A percentile compares a stretch with the other conserved stretches of the same genome.
Evolutionary conservation across 2,888 invertebrate species (phyloP).

Genomic region (Molorchus minor): DNA sequence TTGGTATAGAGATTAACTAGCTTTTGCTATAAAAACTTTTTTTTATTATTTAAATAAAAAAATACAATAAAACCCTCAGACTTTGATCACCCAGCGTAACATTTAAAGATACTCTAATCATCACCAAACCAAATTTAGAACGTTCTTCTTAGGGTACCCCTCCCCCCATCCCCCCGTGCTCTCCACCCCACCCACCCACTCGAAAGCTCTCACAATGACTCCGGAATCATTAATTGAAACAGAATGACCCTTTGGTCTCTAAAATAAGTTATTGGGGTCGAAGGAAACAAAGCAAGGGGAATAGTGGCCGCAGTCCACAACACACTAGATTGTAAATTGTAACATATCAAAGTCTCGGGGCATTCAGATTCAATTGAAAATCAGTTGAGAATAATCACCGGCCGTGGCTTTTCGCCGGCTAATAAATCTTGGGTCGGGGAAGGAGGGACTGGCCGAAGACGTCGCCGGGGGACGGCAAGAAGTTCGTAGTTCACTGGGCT

Average conservation of each 20-base stretch:
- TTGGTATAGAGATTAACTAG: neutral
- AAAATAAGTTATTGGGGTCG: constrained; percentile 26
- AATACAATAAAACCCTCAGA: neutral
- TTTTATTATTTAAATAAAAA: neutral
- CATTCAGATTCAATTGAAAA: constrained; percentile 23
- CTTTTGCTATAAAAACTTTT: neutral
- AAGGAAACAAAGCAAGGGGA: constrained; percentile 18
- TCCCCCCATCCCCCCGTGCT: neutral
- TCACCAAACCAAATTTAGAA: neutral
- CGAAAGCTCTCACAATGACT: constrained; percentile 11
- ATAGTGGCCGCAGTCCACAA: constrained; percentile 15
- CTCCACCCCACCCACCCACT: neutral
- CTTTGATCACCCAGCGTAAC: too few relatives aligned
- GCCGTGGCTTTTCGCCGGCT: neutral
- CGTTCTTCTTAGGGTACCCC: neutral
- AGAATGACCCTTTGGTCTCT: constrained; percentile 26
- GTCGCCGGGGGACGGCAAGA: too few relatives aligned
- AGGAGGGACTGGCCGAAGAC: neutral
- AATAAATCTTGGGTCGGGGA: constrained; percentile 11
- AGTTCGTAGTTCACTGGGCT: too few relatives aligned
- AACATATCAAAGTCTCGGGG: constrained; percentile 24
- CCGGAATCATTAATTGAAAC: constrained; percentile 24
- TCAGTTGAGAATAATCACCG: constrained; percentile 18
- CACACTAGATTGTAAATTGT: constrained; percentile 23
- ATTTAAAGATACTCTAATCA: too few relatives aligned